These are phyloP conservation scores for Spea multiplicata DNA, from an alignment of 2,113 vertebrate genomes.

Conservation along the genomic window DNA sequence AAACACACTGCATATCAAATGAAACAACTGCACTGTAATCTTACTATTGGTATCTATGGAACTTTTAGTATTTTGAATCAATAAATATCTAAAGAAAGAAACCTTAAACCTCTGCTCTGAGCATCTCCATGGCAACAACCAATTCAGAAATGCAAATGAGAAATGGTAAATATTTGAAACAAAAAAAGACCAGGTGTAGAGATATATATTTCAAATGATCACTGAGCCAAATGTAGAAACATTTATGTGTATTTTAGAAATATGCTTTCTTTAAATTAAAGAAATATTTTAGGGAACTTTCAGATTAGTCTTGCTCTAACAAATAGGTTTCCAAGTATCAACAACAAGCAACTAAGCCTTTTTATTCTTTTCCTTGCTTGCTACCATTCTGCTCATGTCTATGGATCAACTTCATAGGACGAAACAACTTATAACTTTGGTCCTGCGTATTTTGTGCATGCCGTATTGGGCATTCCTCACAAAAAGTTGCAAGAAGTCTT, in stretches of 20 bases:
- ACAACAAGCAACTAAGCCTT: no score
- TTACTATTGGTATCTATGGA: conserved; percentile 20
- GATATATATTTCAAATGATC: conserved; percentile 26
- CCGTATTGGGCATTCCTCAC: no score
- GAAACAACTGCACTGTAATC: conserved; percentile 9
- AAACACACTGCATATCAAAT: conserved; percentile 17
- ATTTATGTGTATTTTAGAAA: conserved; percentile 5
- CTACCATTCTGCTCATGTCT: no score
- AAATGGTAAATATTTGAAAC: conserved; percentile 42
- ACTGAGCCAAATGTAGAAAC: conserved; percentile 32
- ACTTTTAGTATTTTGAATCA: conserved; percentile 40
- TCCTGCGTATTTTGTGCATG: no score
- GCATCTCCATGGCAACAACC: conserved; percentile 35
- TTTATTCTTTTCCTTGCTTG: no score
- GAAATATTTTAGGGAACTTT: conserved; percentile 6
- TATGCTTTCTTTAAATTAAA: conserved; percentile 29
- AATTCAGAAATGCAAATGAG: conserved; percentile 46
- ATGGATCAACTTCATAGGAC: no score
- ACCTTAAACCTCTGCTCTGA: conserved; percentile 37
- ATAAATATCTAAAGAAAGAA: conserved; percentile 35
- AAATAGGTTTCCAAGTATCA: no score
- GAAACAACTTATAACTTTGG: no score
- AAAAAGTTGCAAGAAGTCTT: no score
- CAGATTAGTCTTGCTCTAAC: not conserved
- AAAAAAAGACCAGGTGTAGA: conserved; percentile 36